Evolutionary conservation across 2,113 vertebrate species (phyloP).

Genomic region (Ageneiosus marmoratus): DNA sequence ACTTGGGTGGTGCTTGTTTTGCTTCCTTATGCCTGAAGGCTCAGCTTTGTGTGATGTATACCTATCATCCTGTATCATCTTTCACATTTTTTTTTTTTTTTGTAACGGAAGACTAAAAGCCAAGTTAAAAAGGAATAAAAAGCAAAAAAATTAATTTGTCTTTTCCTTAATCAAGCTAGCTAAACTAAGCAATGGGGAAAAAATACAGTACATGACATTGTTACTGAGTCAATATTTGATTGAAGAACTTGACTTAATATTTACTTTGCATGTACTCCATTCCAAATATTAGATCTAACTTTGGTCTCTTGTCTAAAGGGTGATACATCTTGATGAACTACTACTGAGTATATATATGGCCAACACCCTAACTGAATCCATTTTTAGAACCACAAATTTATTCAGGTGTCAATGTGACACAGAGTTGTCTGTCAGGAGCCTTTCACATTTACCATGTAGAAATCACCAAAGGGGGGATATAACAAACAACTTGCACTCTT

Average conservation of each 20-base stretch:
- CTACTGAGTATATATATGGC: neutral
- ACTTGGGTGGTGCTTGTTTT: conserved; percentile 23
- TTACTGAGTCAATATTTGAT: neutral
- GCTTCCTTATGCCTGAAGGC: neutral
- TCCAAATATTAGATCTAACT: conserved; percentile 29
- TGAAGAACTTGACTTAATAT: conserved; percentile 8
- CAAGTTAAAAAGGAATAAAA: neutral
- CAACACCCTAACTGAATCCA: neutral
- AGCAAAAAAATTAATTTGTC: neutral
- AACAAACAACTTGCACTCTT: neutral
- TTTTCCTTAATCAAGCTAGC: neutral
- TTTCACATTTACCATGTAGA: neutral
- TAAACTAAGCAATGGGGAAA: neutral
- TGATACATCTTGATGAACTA: neutral
- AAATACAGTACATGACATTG: neutral
- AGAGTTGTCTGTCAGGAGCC: neutral
- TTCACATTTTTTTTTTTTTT: conserved; percentile 2
- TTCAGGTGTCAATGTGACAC: neutral
- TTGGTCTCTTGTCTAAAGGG: neutral
- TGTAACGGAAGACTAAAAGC: neutral
- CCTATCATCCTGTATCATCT: conserved; percentile 3
- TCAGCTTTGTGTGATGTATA: conserved; percentile 15
- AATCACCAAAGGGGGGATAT: neutral
- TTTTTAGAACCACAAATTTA: neutral
- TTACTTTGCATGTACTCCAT: conserved; percentile 1